Percentiles rank a stretch among this genome's conserved stretches.
Evolutionary conservation across 2,113 vertebrate genomes (phyloP).

Genomic region (Cacatua alba): DNA sequence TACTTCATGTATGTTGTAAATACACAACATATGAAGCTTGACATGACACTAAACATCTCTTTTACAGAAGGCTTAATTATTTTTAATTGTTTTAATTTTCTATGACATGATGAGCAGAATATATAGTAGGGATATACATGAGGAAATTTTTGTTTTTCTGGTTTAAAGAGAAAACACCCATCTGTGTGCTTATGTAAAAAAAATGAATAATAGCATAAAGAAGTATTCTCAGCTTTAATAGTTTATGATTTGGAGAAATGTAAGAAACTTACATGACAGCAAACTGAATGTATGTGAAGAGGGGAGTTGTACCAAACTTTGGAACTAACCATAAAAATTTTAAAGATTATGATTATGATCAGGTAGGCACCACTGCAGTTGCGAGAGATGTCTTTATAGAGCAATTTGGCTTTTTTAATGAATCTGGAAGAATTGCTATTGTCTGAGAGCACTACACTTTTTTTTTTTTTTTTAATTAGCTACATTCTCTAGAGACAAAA

Average conservation of each 20-base stretch:
- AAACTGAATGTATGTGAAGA: neutral
- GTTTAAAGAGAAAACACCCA: neutral
- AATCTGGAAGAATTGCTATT: neutral
- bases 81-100: neutral
- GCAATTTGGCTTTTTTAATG: neutral
- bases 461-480: neutral
- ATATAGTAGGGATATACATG: neutral
- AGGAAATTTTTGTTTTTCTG: neutral
- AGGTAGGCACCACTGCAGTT: neutral
- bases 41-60: neutral
- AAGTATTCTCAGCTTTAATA: neutral
- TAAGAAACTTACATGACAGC: neutral
- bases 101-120: neutral
- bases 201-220: neutral
- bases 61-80: neutral
- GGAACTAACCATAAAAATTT: neutral
- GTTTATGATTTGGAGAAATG: neutral
- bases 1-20: neutral
- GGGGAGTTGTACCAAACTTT: neutral
- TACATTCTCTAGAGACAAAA: neutral
- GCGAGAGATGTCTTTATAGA: neutral
- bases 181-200: neutral
- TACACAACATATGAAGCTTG: neutral
- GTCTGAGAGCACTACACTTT: neutral
- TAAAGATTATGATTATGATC: neutral